phyloP scores from a whole-genome alignment of 2,797 vertebrate genomes.

The Pipistrellus kuhlii region DNA sequence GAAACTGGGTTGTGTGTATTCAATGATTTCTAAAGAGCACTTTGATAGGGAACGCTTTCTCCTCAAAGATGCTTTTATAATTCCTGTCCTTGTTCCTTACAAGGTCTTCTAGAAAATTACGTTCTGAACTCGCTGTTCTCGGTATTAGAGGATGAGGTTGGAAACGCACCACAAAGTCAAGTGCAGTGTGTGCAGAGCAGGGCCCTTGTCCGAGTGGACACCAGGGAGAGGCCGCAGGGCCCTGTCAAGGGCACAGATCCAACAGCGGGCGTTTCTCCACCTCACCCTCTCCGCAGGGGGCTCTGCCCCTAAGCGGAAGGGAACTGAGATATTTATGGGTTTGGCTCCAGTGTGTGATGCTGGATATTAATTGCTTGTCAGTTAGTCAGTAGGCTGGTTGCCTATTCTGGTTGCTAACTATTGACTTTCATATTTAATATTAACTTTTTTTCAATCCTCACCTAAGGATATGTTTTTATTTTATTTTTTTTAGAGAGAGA shows the following conservation, averaged over 20 bases:
- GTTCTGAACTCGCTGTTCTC: constrained; percentile 58
- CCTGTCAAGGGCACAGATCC: not conserved
- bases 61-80: constrained; percentile 51
- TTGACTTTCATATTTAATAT: constrained; percentile 1
- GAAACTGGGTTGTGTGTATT: not conserved
- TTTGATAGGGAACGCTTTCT: constrained; percentile 24
- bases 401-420: not conserved
- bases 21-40: not conserved
- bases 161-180: not conserved
- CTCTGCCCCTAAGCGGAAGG: not conserved
- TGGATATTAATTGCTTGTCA: not conserved
- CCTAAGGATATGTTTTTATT: not conserved
- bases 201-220: not conserved
- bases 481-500: not conserved
- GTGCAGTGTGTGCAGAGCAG: not conserved
- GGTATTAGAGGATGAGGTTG: constrained; percentile 13
- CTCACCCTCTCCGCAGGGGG: not conserved
- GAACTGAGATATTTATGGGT: not conserved
- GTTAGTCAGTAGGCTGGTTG: not conserved
- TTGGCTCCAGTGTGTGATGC: not conserved
- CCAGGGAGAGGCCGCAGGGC: not conserved
- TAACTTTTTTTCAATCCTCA: not conserved
- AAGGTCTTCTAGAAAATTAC: constrained; percentile 68
- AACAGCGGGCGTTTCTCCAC: not conserved
- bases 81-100: constrained; percentile 43